A percentile compares a stretch with the other conserved stretches of the same genome.
phyloP scores from a whole-genome alignment of 2,888 invertebrate genomes.

The Cephus runcator region DNA sequence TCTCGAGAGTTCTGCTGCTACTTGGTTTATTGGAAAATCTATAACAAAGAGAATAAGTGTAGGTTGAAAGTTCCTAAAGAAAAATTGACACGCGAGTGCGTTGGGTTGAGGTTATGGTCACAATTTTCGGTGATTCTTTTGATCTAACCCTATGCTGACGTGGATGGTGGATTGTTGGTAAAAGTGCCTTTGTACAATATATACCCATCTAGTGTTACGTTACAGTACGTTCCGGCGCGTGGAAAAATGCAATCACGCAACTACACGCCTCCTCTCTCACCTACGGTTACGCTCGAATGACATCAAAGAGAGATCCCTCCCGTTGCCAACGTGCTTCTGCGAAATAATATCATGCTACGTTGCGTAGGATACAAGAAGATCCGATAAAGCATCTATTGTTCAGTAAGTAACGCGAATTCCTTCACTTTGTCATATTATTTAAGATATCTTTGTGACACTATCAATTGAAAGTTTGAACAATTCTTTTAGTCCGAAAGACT shows the following conservation, averaged over 20 bases:
- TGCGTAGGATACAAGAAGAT: neutral
- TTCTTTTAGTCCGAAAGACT: neutral
- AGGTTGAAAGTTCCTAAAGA: neutral
- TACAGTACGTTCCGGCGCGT: neutral
- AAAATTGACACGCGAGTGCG: neutral
- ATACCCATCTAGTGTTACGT: neutral
- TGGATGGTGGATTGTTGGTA: neutral
- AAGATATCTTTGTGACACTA: neutral
- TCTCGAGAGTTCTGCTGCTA: neutral
- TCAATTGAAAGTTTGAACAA: neutral
- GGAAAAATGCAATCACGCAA: constrained; percentile 3
- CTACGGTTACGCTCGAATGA: neutral
- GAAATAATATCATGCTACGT: neutral
- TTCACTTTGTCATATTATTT: neutral
- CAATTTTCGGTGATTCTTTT: neutral
- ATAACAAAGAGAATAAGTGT: neutral
- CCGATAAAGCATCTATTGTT: neutral
- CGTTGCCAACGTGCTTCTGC: neutral
- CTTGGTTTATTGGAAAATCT: neutral
- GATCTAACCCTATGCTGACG: neutral
- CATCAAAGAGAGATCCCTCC: neutral
- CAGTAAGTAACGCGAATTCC: neutral
- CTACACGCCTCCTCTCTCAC: neutral
- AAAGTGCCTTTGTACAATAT: neutral
- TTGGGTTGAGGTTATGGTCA: neutral